Percentiles rank a stretch among this genome's conserved stretches.
phyloP scores from a whole-genome alignment of 2,113 vertebrate genomes.

The Notechis scutatus region DNA sequence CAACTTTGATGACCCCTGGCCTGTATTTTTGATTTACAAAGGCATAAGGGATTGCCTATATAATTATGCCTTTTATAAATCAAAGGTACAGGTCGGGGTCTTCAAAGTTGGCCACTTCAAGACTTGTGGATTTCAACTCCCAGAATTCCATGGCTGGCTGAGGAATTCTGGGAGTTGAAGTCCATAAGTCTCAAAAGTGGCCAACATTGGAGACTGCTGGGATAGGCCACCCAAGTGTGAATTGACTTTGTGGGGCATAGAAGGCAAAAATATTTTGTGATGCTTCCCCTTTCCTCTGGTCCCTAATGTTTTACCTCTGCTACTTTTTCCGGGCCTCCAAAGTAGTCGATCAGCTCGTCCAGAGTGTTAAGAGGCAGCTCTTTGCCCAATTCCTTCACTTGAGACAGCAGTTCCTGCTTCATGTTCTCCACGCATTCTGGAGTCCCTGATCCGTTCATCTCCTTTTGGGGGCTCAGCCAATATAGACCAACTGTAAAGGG shows the following conservation, averaged over 20 bases:
- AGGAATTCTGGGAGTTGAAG: background rate
- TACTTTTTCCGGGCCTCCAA: constrained; percentile 90
- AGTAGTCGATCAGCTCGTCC: constrained; percentile 90
- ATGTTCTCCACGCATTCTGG: constrained; percentile 80
- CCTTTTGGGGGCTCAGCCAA: constrained; percentile 53
- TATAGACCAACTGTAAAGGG: constrained; percentile 46
- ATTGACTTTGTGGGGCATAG: background rate
- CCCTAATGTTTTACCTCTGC: constrained; percentile 78
- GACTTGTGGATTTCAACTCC: background rate
- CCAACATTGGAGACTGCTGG: background rate
- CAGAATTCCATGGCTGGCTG: background rate
- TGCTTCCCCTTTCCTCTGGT: background rate
- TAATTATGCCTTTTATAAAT: background rate
- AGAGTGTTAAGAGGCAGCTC: constrained; percentile 96
- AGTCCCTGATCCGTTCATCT: constrained; percentile 46
- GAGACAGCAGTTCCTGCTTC: constrained; percentile 85
- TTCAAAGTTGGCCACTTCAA: background rate
- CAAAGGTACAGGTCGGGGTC: background rate
- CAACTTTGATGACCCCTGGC: too few relatives aligned
- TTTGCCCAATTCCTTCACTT: constrained; percentile 85
- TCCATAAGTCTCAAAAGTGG: background rate
- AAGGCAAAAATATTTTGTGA: background rate
- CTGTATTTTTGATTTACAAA: too few relatives aligned
- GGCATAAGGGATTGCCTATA: too few relatives aligned
- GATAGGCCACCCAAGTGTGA: background rate